Evolutionary conservation across 2,797 vertebrate species (phyloP).

Genomic region (Enteromius viviparus): DNA sequence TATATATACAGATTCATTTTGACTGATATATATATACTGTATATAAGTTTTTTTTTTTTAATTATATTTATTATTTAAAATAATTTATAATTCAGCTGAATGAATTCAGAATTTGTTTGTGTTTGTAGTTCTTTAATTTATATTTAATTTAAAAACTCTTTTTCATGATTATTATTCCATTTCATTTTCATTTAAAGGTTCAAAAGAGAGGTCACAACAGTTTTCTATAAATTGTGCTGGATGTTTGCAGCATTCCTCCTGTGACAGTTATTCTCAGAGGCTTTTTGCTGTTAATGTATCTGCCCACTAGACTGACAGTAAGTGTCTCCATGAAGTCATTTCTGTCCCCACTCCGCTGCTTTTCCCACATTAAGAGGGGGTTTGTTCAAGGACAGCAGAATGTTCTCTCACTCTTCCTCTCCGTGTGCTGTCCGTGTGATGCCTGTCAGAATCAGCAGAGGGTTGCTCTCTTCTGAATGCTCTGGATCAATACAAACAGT

Average conservation of each 20-base stretch:
- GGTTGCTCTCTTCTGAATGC: slow-evolving; percentile 11
- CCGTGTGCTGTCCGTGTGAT: slow-evolving; percentile 6
- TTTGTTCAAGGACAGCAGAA: slow-evolving; percentile 50
- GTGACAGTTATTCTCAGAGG: slow-evolving; percentile 24
- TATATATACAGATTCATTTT: background rate
- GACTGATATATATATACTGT: background rate
- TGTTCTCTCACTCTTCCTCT: slow-evolving; percentile 26
- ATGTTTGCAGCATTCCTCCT: background rate
- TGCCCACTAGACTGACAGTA: slow-evolving; percentile 32
- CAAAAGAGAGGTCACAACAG: background rate
- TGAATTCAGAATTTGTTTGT: background rate
- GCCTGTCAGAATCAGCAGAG: slow-evolving; percentile 28
- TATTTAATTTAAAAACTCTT: background rate
- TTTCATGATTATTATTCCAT: background rate
- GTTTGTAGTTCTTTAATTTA: background rate
- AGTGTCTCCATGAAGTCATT: slow-evolving; percentile 37
- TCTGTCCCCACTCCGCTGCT: slow-evolving; percentile 13
- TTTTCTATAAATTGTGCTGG: background rate
- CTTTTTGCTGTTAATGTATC: slow-evolving; percentile 12
- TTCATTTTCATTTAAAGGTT: background rate
- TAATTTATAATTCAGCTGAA: background rate
- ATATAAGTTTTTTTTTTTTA: too few relatives aligned
- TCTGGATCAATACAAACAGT: slow-evolving; percentile 40
- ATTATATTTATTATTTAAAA: background rate
- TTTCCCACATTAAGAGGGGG: slow-evolving; percentile 37